Evolutionary conservation across 2,888 invertebrate species (phyloP), one percentile per base, ranked within the genome.

Genomic region (Acleris emargana): DNA sequence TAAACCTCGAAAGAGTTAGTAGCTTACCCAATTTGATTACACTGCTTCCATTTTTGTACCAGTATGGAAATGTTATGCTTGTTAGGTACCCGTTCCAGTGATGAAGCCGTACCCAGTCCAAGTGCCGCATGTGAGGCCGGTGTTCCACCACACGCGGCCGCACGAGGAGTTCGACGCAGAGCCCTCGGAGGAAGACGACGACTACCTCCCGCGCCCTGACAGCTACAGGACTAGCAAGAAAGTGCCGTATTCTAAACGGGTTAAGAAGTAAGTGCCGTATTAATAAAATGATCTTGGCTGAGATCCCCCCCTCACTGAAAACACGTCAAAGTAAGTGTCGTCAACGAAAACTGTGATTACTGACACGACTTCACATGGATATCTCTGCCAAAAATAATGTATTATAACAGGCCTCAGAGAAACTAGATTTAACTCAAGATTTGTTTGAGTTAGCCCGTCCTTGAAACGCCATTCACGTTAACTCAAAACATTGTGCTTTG

Each of bases 41-140:
- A 32, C 32, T 32, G 32, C 32, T 38, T 9, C 38, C 38, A 38
- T 38, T 11, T 38, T 13, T 38, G 13, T 38, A 38, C 38, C 38
- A 11, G 13, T 38, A 13, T 38, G 32, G 13, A 11, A 38, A 9
- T 38, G 0, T 32, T 38, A 11, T 38, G 38, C 38, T 38, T 38
- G 69, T 16, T 76, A 93, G 93, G 94, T 96, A 66, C 93, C 94
- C 79, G 95, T 96, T 4, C 95, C 95, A 72, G 94, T 97, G 53
- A 94, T 95, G 60, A 95, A 95, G 79, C 96, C 96, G 5, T 95
- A 95, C 77, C 96, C 97, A 28, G 94, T 96, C 2, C 94, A 94
- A 71, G 93, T 96, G 47, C 96, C 95, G 47, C 94, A 96, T 69
- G 83, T 94, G 47, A 89, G 93, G 72, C 94, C 94, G 1, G 89